Percentiles rank a stretch among this genome's conserved stretches.
phyloP scores from a whole-genome alignment of 2,113 vertebrate genomes.

The Peromyscus leucopus region DNA sequence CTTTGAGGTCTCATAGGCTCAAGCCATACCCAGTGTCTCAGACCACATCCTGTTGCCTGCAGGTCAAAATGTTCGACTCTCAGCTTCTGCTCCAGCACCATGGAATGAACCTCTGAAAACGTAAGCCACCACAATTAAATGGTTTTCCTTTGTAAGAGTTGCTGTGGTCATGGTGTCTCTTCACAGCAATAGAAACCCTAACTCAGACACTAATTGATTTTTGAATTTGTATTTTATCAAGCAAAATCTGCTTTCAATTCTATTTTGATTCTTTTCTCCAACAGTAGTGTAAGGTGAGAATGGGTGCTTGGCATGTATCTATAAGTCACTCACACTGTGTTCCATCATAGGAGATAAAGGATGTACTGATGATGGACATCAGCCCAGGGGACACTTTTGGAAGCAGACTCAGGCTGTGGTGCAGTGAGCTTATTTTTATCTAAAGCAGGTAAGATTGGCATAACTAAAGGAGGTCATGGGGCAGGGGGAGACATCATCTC shows the following conservation, averaged over 20 bases:
- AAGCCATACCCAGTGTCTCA: no score
- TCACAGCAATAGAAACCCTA: no score
- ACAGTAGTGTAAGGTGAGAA: not conserved
- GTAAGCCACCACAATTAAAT: no score
- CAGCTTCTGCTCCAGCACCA: no score
- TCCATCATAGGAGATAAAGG: slow-evolving; percentile 87
- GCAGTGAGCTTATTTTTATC: slow-evolving; percentile 95
- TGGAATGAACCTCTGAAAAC: no score
- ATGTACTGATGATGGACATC: slow-evolving; percentile 92
- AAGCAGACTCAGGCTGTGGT: slow-evolving; percentile 94
- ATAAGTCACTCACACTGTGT: not conserved
- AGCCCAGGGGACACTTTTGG: slow-evolving; percentile 93
- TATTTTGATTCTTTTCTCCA: not conserved
- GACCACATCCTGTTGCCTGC: no score
- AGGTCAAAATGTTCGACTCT: no score
- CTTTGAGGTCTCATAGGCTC: no score
- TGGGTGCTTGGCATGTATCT: not conserved
- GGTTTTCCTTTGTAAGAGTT: no score
- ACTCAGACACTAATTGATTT: not conserved
- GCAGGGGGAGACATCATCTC: slow-evolving; percentile 9
- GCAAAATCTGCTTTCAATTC: not conserved
- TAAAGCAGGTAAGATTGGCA: slow-evolving; percentile 90
- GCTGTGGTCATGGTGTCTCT: no score
- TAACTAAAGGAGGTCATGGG: slow-evolving; percentile 19
- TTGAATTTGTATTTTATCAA: slow-evolving; percentile 19